These are phyloP conservation scores for Euschistus heros DNA, from an alignment of 1,140 invertebrate species.

Conservation along the genomic window DNA sequence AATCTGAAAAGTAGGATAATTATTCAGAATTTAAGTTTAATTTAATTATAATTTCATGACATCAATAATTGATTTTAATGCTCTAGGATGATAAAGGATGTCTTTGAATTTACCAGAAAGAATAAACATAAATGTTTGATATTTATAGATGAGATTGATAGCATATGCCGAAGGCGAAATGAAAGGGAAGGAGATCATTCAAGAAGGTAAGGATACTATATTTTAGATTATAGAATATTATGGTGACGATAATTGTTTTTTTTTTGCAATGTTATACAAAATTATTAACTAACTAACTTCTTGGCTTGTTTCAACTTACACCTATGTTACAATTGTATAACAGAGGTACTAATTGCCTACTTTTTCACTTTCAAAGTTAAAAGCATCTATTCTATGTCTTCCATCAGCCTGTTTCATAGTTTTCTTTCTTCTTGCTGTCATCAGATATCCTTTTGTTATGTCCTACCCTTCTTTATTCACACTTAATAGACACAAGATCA, in stretches of 20 bases:
- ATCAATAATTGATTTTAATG: background rate
- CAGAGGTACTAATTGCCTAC: no score
- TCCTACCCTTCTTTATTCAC: no score
- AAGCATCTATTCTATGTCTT: no score
- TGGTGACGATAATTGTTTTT: no score
- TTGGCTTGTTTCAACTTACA: constrained; percentile 15
- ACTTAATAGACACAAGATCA: no score
- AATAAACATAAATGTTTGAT: constrained; percentile 38
- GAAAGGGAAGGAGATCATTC: constrained; percentile 41
- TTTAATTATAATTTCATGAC: background rate
- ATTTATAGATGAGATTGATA: constrained; percentile 51
- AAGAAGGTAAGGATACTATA: constrained; percentile 33
- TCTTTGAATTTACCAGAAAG: constrained; percentile 38
- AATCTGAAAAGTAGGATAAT: constrained; percentile 45
- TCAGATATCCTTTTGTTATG: no score
- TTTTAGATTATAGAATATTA: no score
- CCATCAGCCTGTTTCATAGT: no score
- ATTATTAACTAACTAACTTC: constrained; percentile 10
- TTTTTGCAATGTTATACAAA: no score
- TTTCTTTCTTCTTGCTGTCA: no score
- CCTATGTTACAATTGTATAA: background rate
- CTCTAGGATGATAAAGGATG: constrained; percentile 38
- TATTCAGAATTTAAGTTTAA: background rate
- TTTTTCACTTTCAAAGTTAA: no score
- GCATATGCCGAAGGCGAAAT: constrained; percentile 41